Evolutionary conservation across 2,797 vertebrate genomes (phyloP).

Genomic region (Peromyscus eremicus): DNA sequence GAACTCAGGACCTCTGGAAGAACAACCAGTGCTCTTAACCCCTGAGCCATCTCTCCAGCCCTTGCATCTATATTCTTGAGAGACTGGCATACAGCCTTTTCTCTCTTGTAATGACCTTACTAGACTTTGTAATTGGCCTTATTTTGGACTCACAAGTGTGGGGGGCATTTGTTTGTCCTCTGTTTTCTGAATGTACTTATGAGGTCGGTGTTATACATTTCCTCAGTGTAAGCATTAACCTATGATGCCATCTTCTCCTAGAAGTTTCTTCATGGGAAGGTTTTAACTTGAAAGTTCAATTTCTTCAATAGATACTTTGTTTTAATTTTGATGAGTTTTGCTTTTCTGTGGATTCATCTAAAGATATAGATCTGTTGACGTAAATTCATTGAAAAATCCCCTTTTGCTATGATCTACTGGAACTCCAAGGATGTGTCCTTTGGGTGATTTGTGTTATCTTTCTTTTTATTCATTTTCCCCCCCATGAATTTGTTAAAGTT

Average conservation of each 20-base stretch:
- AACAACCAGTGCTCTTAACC: no score
- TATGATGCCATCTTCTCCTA: background rate
- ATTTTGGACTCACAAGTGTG: no score
- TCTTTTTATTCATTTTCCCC: background rate
- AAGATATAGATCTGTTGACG: background rate
- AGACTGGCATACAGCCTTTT: background rate
- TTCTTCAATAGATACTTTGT: slow-evolving; percentile 2
- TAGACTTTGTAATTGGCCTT: no score
- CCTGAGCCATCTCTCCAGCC: no score
- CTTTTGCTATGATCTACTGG: background rate
- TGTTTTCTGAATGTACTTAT: no score
- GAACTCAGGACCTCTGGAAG: no score
- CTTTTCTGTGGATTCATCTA: background rate
- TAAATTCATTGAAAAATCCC: background rate
- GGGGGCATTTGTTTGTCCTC: no score
- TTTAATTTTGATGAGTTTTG: background rate
- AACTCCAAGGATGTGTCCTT: background rate
- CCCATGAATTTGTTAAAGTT: background rate
- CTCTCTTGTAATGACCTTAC: no score
- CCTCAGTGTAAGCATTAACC: background rate
- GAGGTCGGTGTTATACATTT: background rate
- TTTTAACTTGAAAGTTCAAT: slow-evolving; percentile 11
- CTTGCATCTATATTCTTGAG: background rate
- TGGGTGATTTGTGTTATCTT: background rate
- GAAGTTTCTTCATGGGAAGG: background rate